These are phyloP conservation scores for Sula dactylatra DNA, from an alignment of 2,113 vertebrate genomes.

Conservation along the genomic window DNA sequence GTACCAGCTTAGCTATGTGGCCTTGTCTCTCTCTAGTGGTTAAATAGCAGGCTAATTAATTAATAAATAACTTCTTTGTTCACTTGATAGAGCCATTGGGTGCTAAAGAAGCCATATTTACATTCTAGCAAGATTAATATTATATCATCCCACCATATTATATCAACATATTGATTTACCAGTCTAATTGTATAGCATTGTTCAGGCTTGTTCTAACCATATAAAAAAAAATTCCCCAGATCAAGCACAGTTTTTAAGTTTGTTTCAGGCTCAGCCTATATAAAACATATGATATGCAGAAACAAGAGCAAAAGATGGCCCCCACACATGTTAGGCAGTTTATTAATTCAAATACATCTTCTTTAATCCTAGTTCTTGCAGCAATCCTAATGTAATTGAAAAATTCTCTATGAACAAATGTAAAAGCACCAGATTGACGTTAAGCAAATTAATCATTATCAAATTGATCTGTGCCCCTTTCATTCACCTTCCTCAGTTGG, in stretches of 20 bases:
- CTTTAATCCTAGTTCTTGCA: constrained; percentile 54
- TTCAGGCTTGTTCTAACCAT: not conserved
- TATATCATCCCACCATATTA: not conserved
- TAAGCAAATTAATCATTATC: constrained; percentile 69
- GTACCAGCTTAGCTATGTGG: not conserved
- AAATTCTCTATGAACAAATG: constrained; percentile 54
- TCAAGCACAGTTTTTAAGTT: not conserved
- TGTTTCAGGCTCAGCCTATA: not conserved
- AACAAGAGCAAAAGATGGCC: constrained; percentile 51
- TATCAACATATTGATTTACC: not conserved
- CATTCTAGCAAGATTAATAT: not conserved
- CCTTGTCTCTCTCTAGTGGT: not conserved
- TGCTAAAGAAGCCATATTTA: not conserved
- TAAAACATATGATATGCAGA: not conserved
- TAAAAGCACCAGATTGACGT: constrained; percentile 48
- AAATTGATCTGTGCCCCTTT: constrained; percentile 56
- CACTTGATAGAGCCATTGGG: not conserved
- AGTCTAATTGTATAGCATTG: not conserved
- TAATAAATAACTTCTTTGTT: not conserved
- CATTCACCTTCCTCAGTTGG: constrained; percentile 38
- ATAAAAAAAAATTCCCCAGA: not conserved
- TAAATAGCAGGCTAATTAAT: not conserved
- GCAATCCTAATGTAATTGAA: constrained; percentile 57
- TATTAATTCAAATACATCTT: constrained; percentile 30
- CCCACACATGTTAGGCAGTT: not conserved